Percentiles rank a stretch among this genome's conserved stretches.
These are phyloP conservation scores for Andricus grossulariae DNA, from an alignment of 1,140 invertebrate genomes.

Conservation along the genomic window DNA sequence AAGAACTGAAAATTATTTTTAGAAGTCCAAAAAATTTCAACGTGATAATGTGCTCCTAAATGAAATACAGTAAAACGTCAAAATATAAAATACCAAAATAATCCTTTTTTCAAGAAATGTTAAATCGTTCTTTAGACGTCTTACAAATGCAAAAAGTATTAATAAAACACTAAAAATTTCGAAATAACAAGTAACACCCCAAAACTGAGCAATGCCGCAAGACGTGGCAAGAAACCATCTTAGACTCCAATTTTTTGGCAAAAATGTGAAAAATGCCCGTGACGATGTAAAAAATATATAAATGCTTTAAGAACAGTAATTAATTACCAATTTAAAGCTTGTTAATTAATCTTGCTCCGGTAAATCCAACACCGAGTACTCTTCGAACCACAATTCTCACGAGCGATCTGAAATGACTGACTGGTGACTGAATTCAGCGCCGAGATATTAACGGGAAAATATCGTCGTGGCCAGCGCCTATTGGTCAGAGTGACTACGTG, in stretches of 20 bases:
- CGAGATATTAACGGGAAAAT: slow-evolving; percentile 74
- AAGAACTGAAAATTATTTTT: no score
- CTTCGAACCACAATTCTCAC: slow-evolving; percentile 33
- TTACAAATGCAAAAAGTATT: no score
- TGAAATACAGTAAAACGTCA: no score
- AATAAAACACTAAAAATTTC: no score
- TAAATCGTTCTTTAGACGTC: no score
- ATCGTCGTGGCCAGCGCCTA: slow-evolving; percentile 74
- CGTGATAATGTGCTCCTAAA: no score
- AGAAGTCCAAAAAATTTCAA: no score
- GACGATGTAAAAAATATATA: background rate
- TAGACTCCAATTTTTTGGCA: background rate
- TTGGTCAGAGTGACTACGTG: slow-evolving; percentile 67
- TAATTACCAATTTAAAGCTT: slow-evolving; percentile 2
- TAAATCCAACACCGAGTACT: background rate
- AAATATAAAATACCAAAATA: no score
- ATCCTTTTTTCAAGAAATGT: no score
- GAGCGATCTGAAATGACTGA: slow-evolving; percentile 67
- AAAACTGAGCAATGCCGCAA: background rate
- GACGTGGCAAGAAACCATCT: background rate
- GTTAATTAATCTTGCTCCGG: background rate
- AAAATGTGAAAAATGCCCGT: background rate
- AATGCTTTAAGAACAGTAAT: background rate
- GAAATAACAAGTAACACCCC: no score
- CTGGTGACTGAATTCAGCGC: slow-evolving; percentile 57